Base-by-base conservation (phyloP, 2,113 vertebrate species). In the Mesoclemmys tuberculata region DNA sequence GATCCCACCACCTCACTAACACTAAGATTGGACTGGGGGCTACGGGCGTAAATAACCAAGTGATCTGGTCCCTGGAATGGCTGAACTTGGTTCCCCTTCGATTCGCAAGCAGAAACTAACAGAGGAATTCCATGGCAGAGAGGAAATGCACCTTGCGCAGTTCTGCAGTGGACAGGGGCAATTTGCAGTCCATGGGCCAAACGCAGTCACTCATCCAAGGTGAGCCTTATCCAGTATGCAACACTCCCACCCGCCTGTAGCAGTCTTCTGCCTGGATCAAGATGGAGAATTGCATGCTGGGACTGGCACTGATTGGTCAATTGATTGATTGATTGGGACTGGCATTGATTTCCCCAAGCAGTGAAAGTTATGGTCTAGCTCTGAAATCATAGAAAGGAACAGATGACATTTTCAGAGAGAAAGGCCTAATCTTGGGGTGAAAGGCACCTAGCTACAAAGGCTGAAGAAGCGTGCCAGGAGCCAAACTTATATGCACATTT, bases 81-180 rank as follows among this genome's bases (percentile, higher is more conserved):
- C n/a, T 38, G 64, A 71, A 38, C n/a, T 71, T 21, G 8, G 64
- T 35, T 71, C 22, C 35, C n/a, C 19, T 71, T 38, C 2, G 2
- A 38, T 71, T 38, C n/a, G 21, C n/a, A 21, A 71, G 8, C n/a
- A 38, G n/a, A 71, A 71, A 22, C 9, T 1, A 18, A 71, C 64
- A 68, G n/a, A 71, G n/a, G n/a, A 18, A 35, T 38, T 22, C 64
- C 35, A 18, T 4, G 2, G 35, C 35, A n/a, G 18, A 22, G 16
- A 10, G 35, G 18, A 71, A 8, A 68, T 2, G 2, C 64, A 68
- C 8, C 18, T 9, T 19, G 8, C 1, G 0, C 35, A 21, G 31
- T 19, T 68, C 35, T 68, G 61, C 16, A 68, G 35, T n/a, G 31
- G 29, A 61, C 58, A 31, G 14, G 51, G 14, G 51, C 13, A 31